Base-by-base conservation (phyloP, 2,113 vertebrate genomes). In the Poicephalus gulielmi region DNA sequence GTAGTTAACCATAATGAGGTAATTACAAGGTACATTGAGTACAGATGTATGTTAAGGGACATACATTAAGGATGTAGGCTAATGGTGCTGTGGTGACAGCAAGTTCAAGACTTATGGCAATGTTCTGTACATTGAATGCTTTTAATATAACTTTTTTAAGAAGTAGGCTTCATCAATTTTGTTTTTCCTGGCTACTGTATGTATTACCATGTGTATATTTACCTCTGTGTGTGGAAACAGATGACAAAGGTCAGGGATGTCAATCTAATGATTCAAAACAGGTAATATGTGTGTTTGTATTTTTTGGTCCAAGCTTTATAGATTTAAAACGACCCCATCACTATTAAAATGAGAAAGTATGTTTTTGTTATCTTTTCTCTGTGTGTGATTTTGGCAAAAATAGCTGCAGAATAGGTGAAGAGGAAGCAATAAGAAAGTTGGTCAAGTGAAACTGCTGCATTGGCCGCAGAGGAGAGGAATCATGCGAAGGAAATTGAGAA, bases 1-100 rank as follows among this genome's bases (percentile, higher is more conserved):
- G 90, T 96, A 96, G 94, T 96, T 96, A 96, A 91, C 90, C 77
- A 63, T 96, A 95, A 96, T 94, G 94, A 97, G 90, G 92, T 96
- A 96, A 96, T 97, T 97, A 95, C 94, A 97, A 96, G 96, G 90
- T 97, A 97, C 95, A 96, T 94, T 96, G 94, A 95, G 77, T 96
- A 96, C 74, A 86, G 90, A 96, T 95, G 81, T 95, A 96, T 94
- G 92, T 95, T 96, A 94, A 95, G 79, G 91, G 77, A 96, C 88
- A 73, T 91, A 91, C 86, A 95, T 93, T 94, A 96, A 84, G 68
- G 86, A 92, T 76, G 57, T 76, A 84, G 80, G 78, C 47, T 94
- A 91, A 96, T 77, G 64, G 83, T 88, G 25, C 35, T 71, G 44
- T 13, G 52, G 88, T 93, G 93, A 92, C 83, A 96, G 79, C 85